A percentile compares a stretch with the other conserved stretches of the same genome.
Conservation (phyloP, 2,888 invertebrate species). For the Odontomyia ornata region DNA sequence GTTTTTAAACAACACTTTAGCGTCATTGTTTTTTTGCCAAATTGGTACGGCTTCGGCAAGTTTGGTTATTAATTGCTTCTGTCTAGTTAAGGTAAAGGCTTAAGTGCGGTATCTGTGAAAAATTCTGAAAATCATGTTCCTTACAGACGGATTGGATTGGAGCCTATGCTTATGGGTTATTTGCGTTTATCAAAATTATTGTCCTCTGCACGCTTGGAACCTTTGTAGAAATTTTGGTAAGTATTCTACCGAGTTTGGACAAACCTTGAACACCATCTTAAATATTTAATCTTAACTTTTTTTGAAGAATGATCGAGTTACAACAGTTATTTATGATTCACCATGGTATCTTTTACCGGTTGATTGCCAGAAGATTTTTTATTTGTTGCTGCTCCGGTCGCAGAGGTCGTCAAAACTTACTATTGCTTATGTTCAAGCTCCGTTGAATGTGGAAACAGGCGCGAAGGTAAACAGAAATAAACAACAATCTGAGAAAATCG, state of each 20-base stretch:
- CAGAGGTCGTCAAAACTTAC: background rate
- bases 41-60: background rate
- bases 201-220: background rate
- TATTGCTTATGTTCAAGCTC: background rate
- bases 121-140: background rate
- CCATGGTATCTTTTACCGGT: slow-evolving; percentile 12
- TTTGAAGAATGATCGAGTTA: background rate
- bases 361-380: slow-evolving; percentile 20
- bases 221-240: slow-evolving; percentile 4
- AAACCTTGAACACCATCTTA: no score
- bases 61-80: slow-evolving; percentile 8
- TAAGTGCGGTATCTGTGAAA: background rate
- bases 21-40: background rate
- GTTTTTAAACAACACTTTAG: background rate
- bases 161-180: background rate
- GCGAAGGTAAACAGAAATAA: background rate
- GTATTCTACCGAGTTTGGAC: background rate
- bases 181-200: background rate
- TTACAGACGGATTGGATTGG: slow-evolving; percentile 21
- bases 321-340: background rate
- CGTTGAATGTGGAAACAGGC: slow-evolving; percentile 5
- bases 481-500: background rate
- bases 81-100: background rate
- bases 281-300: background rate
- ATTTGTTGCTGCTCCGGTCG: background rate